Evolutionary conservation across 2,113 vertebrate genomes (phyloP), one percentile per base, ranked within the genome.

Genomic region (Pteropus alecto): DNA sequence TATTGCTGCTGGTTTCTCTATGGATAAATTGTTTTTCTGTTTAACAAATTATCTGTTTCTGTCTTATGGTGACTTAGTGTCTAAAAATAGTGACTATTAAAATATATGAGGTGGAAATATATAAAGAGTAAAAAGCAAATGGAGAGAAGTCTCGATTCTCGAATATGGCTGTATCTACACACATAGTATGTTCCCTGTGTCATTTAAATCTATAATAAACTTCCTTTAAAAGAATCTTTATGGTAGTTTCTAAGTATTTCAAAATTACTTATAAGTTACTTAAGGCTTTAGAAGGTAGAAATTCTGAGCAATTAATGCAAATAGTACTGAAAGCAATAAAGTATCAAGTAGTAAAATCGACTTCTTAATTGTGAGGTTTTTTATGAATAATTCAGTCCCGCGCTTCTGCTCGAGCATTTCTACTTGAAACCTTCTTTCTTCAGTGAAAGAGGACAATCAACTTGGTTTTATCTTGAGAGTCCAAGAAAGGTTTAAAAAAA

Each of bases 301-400:
- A 63, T 88, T 90, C 26, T 82, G 18, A 63, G 67, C 38, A 71
- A 77, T 82, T 77, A 56, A 33, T 54, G 22, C 48, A 77, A 51
- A 73, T 58, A 58, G 9, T 90, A 30, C 51, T 73, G 28, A 86
- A 65, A 38, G 28, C 60, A 68, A 12, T 41, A 38, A 93, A 73
- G 4, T 10, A 28, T 33, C 35, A 63, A 87, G 33, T 46, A 58
- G 33, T 82, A 87, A 94, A 65, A 46, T 33, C 26, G 10, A 76
- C 38, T 74, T 56, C 67, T 82, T 73, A 73, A 74, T 63, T 76
- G 61, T 56, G 38, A 70, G 51, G 51, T 91, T 56, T 77, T 76
- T 94, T 87, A 73, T 93, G 78, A 93, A 85, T 63, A 58, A 91
- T 84, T 96, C 41, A 86, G 48, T 46, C 54, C 13, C n/a, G 26